Conservation (phyloP, 2,888 invertebrate genomes). For the Pachydiplax longipennis region DNA sequence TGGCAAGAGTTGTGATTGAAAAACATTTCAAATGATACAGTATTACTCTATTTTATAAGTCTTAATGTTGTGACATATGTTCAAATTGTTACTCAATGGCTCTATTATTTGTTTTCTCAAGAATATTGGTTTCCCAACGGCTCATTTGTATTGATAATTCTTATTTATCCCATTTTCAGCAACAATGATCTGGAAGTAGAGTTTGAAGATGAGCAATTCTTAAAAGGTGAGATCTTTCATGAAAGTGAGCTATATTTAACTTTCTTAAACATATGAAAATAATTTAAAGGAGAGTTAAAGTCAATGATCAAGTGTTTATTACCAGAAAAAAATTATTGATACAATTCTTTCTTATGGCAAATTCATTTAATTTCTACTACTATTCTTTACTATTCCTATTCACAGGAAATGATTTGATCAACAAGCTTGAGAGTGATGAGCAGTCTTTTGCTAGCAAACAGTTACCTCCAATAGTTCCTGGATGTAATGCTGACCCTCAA, state of each 20-base stretch:
- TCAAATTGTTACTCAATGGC: neutral
- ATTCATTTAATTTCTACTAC: neutral
- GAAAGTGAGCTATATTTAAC: neutral
- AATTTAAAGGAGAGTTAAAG: neutral
- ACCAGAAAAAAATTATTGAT: too few relatives aligned
- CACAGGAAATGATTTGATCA: neutral
- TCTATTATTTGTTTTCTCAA: neutral
- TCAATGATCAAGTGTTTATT: neutral
- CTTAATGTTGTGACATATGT: neutral
- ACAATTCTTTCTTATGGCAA: neutral
- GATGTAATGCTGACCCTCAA: neutral
- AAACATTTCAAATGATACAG: too few relatives aligned
- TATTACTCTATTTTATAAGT: neutral
- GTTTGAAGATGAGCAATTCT: neutral
- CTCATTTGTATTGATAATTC: neutral
- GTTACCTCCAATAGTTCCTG: neutral
- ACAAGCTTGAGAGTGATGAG: neutral
- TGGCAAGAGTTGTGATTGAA: too few relatives aligned
- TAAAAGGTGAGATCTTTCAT: neutral
- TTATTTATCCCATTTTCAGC: neutral
- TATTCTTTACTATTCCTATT: neutral
- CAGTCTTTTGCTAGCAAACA: neutral
- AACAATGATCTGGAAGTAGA: neutral
- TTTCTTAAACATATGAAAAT: neutral
- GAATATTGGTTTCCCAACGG: neutral